Percentiles rank a stretch among this genome's conserved stretches.
These are phyloP conservation scores for Lysiphlebus fabarum DNA, from an alignment of 1,140 invertebrate species.

Conservation along the genomic window DNA sequence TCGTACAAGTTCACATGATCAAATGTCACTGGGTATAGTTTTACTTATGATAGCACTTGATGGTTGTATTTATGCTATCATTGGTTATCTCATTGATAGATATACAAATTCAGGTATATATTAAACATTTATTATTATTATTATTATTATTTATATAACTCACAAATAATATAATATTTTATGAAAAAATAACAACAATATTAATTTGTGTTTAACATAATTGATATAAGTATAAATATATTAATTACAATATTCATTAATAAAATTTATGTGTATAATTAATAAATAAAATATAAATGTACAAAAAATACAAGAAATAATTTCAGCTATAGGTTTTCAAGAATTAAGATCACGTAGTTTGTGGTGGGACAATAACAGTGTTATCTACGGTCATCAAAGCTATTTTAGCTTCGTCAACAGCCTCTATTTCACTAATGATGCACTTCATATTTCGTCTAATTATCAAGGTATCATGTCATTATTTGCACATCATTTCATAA, in stretches of 20 bases:
- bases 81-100: slow-evolving; percentile 42
- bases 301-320: slow-evolving; percentile 9
- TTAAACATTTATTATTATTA: neutral
- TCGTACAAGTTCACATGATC: slow-evolving; percentile 48
- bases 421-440: slow-evolving; percentile 52
- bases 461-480: slow-evolving; percentile 46
- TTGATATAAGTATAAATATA: neutral
- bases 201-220: neutral
- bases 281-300: neutral
- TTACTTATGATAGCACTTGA: slow-evolving; percentile 44
- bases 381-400: slow-evolving; percentile 41
- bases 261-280: slow-evolving; percentile 1
- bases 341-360: slow-evolving; percentile 48
- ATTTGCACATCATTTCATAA: slow-evolving; percentile 6
- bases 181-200: neutral
- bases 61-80: slow-evolving; percentile 44
- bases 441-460: slow-evolving; percentile 44
- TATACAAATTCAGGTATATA: slow-evolving; percentile 47
- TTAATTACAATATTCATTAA: too few relatives aligned
- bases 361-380: slow-evolving; percentile 44
- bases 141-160: too few relatives aligned
- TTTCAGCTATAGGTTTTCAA: slow-evolving; percentile 47
- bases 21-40: slow-evolving; percentile 55
- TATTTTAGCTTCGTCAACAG: slow-evolving; percentile 50
- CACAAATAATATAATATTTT: neutral